Conservation (phyloP, 2,888 invertebrate genomes). For the Magallana nippona region DNA sequence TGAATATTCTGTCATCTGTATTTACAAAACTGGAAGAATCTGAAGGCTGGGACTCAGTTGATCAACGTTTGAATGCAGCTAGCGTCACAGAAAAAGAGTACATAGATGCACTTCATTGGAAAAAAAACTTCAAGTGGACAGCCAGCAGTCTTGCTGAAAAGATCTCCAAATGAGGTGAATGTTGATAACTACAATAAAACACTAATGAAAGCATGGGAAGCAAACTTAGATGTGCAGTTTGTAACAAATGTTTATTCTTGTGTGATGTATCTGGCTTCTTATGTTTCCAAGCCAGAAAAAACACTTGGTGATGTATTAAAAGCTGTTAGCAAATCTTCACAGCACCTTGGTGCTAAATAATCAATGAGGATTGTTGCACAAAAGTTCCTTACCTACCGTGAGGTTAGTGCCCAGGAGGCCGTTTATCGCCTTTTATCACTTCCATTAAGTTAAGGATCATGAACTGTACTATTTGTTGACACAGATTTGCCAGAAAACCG, state of each 20-base stretch:
- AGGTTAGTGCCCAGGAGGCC: no score
- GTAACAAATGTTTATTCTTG: slow-evolving; percentile 54
- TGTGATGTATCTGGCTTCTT: slow-evolving; percentile 57
- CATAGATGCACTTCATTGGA: no score
- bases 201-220: slow-evolving; percentile 47
- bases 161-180: no score
- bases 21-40: no score
- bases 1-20: no score
- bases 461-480: slow-evolving; percentile 52
- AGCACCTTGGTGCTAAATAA: slow-evolving; percentile 42
- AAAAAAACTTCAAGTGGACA: no score
- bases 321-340: slow-evolving; percentile 44
- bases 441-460: slow-evolving; percentile 50
- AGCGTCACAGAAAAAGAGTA: no score
- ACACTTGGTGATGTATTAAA: slow-evolving; percentile 49
- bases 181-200: slow-evolving; percentile 35
- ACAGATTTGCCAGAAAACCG: slow-evolving; percentile 61
- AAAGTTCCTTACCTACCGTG: slow-evolving; percentile 59
- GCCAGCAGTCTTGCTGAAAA: no score
- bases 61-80: no score
- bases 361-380: slow-evolving; percentile 44
- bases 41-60: no score
- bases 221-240: slow-evolving; percentile 52
- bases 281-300: slow-evolving; percentile 54
- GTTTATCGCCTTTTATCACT: slow-evolving; percentile 44